Conservation (phyloP, 2,113 vertebrate genomes). For the Ciconia maguari region DNA sequence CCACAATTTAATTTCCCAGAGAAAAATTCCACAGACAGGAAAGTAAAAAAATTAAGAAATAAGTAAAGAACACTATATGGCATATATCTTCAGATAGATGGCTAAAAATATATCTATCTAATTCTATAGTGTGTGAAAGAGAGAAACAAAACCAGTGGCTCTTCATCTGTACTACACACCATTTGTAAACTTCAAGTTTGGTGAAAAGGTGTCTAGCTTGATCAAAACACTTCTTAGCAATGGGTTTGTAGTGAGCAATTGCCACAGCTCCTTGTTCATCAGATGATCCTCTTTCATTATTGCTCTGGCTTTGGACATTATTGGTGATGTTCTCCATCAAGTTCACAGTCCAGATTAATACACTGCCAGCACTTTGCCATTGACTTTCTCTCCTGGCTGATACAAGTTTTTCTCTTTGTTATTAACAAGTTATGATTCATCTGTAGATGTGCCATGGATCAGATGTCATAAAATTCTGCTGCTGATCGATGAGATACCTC, state of each 20-base stretch:
- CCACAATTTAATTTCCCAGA: not conserved
- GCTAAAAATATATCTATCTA: not conserved
- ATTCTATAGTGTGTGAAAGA: not conserved
- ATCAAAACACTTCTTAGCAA: not conserved
- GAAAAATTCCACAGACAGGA: not conserved
- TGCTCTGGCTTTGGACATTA: not conserved
- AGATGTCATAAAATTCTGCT: not conserved
- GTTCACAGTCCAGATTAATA: not conserved
- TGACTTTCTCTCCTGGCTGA: not conserved
- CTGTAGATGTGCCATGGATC: not conserved
- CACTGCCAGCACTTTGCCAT: not conserved
- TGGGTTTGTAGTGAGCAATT: not conserved
- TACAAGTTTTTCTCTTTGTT: not conserved
- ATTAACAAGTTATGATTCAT: not conserved
- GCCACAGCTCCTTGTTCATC: not conserved
- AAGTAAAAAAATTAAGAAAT: not conserved
- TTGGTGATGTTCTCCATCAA: not conserved
- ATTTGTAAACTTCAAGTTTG: not conserved
- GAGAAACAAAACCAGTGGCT: not conserved
- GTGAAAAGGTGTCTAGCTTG: not conserved
- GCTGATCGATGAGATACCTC: not conserved
- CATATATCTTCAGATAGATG: not conserved
- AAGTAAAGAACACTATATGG: not conserved
- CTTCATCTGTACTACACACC: not conserved
- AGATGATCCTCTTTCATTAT: not conserved